Conservation (phyloP, 2,797 vertebrate species). For the Centroberyx gerrardi region DNA sequence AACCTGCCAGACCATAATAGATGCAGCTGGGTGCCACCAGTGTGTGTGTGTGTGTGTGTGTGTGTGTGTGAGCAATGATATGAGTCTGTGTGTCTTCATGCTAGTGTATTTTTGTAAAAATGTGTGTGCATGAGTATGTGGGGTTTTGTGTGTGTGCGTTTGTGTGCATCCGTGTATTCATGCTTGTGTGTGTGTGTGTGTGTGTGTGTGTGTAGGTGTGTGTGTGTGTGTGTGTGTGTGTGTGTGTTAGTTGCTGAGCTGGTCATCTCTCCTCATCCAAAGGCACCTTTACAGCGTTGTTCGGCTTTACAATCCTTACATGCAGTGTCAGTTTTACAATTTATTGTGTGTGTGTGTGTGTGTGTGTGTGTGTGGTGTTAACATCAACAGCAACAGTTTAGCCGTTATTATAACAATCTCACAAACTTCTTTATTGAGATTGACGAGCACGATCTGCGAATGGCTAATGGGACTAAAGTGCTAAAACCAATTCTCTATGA, state of each 20-base stretch:
- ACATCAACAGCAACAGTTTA: background rate
- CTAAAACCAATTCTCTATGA: background rate
- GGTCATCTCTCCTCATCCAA: conserved; percentile 49
- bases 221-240: background rate
- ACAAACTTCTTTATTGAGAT: conserved; percentile 6
- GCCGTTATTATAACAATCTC: background rate
- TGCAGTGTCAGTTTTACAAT: background rate
- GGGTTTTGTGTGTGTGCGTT: background rate
- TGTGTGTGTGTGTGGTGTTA: background rate
- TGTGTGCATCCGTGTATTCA: background rate
- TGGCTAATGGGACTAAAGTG: background rate
- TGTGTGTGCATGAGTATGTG: no score
- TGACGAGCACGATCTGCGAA: background rate
- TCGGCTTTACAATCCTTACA: conserved; percentile 13
- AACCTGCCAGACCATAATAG: conserved; percentile 76
- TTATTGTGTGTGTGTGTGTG: background rate
- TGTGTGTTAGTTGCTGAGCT: conserved; percentile 52
- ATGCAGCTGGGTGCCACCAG: conserved; percentile 62
- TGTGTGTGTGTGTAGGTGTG: background rate
- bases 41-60: conserved; percentile 19
- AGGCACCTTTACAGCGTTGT: conserved; percentile 49
- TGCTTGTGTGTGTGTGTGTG: background rate
- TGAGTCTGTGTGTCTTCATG: background rate
- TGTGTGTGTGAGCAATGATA: conserved; percentile 5
- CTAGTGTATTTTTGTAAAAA: background rate